Base-by-base conservation (phyloP, 35 echinoderm and acorn worm genomes). In the Stichopus chloronotus region DNA sequence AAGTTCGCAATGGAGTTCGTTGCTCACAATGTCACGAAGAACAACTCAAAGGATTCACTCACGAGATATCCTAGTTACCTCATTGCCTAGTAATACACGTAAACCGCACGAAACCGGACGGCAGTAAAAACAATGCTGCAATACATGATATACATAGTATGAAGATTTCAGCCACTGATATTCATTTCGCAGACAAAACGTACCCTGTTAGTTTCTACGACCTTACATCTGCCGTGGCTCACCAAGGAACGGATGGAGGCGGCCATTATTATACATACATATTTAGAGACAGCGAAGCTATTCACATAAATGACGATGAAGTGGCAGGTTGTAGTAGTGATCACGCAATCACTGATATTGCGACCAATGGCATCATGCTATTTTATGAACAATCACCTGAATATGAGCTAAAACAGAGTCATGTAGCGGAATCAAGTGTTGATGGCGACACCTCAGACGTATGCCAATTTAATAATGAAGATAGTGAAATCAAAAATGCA, bases 51-150 rank as follows among this genome's bases (percentile, higher is more conserved):
- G 84, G 56, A 87, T 87, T 60, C 57, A 7, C 55, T 16, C 9
- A 25, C 10, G 5, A 87, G 24, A 87, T 87, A 24, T 9, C 30
- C 9, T 60, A 87, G 57, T 10, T 87, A 20, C 55, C 84, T 11
- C 84, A 56, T 19, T 87, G 84, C 24, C 24, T 87, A 11, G 84
- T 87, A 6, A n/a, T 87, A 59, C 13, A 55, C 11, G 14, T 87
- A 8, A 87, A 59, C 55, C 55, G 84, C 7, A 87, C 84, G 20
- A 25, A 20, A 21, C 21, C 8, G 5, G 57, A 25, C n/a, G 59
- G 20, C 55, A 9, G 11, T 5, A 87, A 87, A 23, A 87, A 10
- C 56, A 20, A 74, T 19, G 68, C 17, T 72, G 16, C n/a, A n/a
- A n/a, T 74, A 74, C 7, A 7, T 19, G 19, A 10, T 20, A 17